Percentiles rank a stretch among this genome's conserved stretches.
These are phyloP conservation scores for Circaetus gallicus DNA, from an alignment of 2,113 vertebrate species.

Conservation along the genomic window DNA sequence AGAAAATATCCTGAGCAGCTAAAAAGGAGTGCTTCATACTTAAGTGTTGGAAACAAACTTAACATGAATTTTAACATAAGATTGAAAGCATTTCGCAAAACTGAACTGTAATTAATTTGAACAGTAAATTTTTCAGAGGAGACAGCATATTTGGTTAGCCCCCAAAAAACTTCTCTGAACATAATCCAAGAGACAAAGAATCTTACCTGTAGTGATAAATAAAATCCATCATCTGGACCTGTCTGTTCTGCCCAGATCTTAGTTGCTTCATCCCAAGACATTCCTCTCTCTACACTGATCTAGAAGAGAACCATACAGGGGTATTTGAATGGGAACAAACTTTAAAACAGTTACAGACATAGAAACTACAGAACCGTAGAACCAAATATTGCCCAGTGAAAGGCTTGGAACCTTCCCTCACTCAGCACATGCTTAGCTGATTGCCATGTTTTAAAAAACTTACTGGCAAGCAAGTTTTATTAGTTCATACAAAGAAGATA, in stretches of 20 bases:
- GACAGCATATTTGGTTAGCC: not conserved
- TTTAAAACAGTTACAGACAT: not conserved
- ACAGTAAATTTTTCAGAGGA: not conserved
- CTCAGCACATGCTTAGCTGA: not conserved
- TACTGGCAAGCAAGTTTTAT: not conserved
- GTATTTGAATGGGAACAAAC: not conserved
- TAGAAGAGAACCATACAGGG: slow-evolving; percentile 21
- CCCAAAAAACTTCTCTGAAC: not conserved
- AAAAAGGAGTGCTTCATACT: not conserved
- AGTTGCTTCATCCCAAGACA: slow-evolving; percentile 98
- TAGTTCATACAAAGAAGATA: not conserved
- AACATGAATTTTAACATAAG: not conserved
- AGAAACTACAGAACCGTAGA: not conserved
- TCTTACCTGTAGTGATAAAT: slow-evolving; percentile 85
- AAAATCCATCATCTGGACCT: slow-evolving; percentile 95
- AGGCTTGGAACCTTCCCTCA: not conserved
- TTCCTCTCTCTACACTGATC: slow-evolving; percentile 96
- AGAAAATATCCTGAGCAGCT: not conserved
- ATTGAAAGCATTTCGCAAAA: not conserved
- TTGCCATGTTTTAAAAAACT: not conserved
- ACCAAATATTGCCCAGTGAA: not conserved
- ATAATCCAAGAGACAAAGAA: not conserved
- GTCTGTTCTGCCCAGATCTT: slow-evolving; percentile 94
- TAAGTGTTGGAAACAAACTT: not conserved
- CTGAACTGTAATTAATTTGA: not conserved